Percentiles rank a stretch among this genome's conserved stretches.
phyloP scores from a whole-genome alignment of 1,140 invertebrate species.

The Paraescarpia echinospica region DNA sequence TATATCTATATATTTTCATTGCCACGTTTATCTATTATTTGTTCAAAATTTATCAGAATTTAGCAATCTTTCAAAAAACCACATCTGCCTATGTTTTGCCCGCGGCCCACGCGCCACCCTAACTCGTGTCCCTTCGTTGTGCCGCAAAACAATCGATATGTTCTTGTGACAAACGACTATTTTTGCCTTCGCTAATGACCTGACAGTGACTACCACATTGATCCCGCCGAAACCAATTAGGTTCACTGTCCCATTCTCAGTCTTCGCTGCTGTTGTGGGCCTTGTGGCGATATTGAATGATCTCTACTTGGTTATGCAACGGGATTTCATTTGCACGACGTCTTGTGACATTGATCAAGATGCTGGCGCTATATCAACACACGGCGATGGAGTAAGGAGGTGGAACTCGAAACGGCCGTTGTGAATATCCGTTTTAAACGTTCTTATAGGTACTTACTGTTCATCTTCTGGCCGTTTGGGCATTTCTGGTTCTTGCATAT shows the following conservation, averaged over 20 bases:
- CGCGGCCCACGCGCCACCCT: not conserved
- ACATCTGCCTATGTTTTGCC: not conserved
- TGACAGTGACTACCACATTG: not conserved
- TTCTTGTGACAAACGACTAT: not conserved
- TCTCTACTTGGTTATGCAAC: not conserved
- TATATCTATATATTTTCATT: not conserved
- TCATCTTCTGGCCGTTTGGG: too few relatives aligned
- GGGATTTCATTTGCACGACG: not conserved
- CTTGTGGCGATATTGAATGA: not conserved
- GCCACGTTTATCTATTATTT: not conserved
- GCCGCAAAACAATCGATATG: not conserved
- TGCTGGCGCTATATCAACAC: not conserved
- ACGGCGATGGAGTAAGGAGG: not conserved
- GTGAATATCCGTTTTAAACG: not conserved
- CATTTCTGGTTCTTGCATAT: too few relatives aligned
- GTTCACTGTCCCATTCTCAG: not conserved
- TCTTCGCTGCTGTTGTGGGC: not conserved
- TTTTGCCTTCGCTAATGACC: constrained; percentile 4
- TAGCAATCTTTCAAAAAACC: not conserved
- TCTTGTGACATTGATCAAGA: not conserved
- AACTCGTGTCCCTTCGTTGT: not conserved
- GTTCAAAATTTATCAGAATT: not conserved
- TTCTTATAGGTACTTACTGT: too few relatives aligned
- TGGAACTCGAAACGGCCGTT: not conserved
- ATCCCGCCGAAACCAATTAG: not conserved